phyloP scores from a whole-genome alignment of 2,888 invertebrate species.

The Arctia plantaginis region DNA sequence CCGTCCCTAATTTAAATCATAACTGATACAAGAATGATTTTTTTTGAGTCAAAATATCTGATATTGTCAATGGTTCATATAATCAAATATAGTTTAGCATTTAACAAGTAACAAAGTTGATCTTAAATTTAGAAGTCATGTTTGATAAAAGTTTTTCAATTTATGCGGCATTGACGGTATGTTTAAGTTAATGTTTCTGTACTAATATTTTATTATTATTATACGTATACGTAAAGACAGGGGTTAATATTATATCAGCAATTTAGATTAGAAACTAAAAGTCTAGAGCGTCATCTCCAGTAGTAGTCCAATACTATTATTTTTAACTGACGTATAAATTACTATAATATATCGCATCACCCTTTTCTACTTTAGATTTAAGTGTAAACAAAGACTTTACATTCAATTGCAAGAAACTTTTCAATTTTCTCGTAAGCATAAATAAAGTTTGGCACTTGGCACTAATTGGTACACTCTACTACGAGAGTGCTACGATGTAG shows the following conservation, averaged over 20 bases:
- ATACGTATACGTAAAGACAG: neutral
- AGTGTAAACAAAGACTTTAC: slow-evolving; percentile 44
- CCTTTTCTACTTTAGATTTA: slow-evolving; percentile 24
- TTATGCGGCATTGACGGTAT: neutral
- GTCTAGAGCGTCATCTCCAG: neutral
- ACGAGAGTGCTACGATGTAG: slow-evolving; percentile 63
- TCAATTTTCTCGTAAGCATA: slow-evolving; percentile 50
- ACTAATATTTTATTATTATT: neutral
- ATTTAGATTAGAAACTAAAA: neutral
- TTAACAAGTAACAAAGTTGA: neutral
- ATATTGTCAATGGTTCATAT: neutral
- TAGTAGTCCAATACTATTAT: neutral
- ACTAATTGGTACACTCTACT: slow-evolving; percentile 71
- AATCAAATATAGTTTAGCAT: neutral
- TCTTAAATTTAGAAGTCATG: neutral
- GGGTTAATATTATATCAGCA: neutral
- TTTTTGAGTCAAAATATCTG: neutral
- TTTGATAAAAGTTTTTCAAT: neutral
- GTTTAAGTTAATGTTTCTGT: too few relatives aligned
- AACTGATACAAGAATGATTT: slow-evolving; percentile 6
- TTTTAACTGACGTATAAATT: neutral
- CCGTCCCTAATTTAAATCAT: slow-evolving; percentile 9
- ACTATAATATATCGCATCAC: neutral
- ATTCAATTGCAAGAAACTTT: slow-evolving; percentile 35
- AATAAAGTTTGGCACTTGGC: slow-evolving; percentile 66